A percentile compares a stretch with the other conserved stretches of the same genome.
Conservation (phyloP, 2,113 vertebrate species). For the Grantiella picta region DNA sequence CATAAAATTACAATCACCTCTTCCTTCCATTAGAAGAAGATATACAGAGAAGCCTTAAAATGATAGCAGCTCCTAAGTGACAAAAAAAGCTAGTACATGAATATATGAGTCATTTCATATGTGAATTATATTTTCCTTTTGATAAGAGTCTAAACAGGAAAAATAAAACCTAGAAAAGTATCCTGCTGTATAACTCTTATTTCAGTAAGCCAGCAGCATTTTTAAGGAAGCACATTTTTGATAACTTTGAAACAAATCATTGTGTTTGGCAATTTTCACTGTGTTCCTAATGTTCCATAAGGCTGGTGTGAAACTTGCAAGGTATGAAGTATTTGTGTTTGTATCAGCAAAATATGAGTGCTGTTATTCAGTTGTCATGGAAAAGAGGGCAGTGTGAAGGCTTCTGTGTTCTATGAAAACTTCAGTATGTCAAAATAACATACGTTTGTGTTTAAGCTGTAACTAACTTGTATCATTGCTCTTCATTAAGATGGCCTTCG, state of each 20-base stretch:
- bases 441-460: not conserved
- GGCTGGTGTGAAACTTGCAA: not conserved
- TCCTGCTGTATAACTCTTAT: not conserved
- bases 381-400: not conserved
- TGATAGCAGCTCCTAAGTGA: not conserved
- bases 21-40: not conserved
- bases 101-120: not conserved
- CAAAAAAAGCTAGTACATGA: not conserved
- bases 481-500: constrained; percentile 84
- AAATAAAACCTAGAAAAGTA: not conserved
- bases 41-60: not conserved
- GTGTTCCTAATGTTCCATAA: not conserved
- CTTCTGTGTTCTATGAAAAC: not conserved
- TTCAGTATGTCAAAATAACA: not conserved
- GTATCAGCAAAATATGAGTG: not conserved
- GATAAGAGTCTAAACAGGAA: not conserved
- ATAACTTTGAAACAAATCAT: not conserved
- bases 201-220: not conserved
- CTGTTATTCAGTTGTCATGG: not conserved
- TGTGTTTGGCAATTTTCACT: not conserved
- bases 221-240: not conserved
- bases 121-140: not conserved
- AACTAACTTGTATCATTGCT: not conserved
- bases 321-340: not conserved
- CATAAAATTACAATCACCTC: not conserved